Base-by-base conservation (phyloP, 2,888 invertebrate species). In the Stramonita haemastoma region DNA sequence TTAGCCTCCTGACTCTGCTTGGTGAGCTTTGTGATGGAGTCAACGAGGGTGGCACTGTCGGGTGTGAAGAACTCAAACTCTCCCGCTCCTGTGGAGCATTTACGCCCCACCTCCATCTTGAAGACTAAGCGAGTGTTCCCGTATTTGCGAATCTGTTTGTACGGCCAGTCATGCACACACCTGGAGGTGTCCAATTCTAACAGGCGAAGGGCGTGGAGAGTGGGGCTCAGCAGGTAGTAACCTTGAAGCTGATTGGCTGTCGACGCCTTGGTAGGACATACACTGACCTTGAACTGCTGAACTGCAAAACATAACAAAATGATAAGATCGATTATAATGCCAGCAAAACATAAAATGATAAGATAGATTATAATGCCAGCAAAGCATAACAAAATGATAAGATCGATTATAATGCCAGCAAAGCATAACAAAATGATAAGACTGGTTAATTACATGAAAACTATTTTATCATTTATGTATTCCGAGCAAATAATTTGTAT, bases 91-190 rank as follows among this genome's bases (percentile, higher is more conserved):
- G 95, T 94, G 13, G 92, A 89, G 91, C 95, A 95, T 84, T 94
- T 95, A 73, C 95, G 91, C 0, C 96, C 95, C 66, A 95, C 94
- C 91, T 95, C 94, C 90, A 95, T 93, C 13, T 94, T 93, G 89
- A 94, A 94, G 36, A 90, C 91, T 15, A 92, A 92, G n/a, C 90
- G 91, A n/a, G 91, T 93, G 70, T 91, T 92, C 34, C 95, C 95
- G 91, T 94, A 95, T 46, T 95, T 91, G 15, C 95, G 92, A 66
- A 95, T 93, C 88, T 94, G 93, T 26, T 92, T 91, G 89, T 93
- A 94, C 22, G 94, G 94, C 95, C 95, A 95, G 19, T 92, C 92
- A 90, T 90, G 93, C 26, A 94, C 79, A 22, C 91, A 66, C 90
- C 91, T 92, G n/a, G 91, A 89, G 22, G 88, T 85, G n/a, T 36